These are phyloP conservation scores for Bergia puertoricense DNA, from an alignment of 92 coral and sea anemone genomes.

Conservation along the genomic window DNA sequence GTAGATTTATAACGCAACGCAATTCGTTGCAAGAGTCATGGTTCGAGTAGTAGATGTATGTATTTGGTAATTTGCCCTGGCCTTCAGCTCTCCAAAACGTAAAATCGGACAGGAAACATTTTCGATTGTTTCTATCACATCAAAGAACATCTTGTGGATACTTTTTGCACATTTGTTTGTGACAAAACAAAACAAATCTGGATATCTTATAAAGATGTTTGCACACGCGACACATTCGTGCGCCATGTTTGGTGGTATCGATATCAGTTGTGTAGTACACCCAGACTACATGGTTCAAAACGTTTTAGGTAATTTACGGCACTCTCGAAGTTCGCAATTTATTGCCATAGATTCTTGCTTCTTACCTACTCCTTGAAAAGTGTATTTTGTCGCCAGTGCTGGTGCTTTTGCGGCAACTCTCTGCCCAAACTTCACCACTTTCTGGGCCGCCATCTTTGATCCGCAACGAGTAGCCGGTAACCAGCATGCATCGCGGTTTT, in stretches of 20 bases:
- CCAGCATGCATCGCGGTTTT: slow-evolving; percentile 57
- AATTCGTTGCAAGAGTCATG: too few relatives aligned
- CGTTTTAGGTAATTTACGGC: not conserved
- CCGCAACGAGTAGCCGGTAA: slow-evolving; percentile 52
- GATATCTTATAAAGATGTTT: too few relatives aligned
- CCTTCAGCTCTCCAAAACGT: too few relatives aligned
- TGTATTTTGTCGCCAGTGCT: slow-evolving; percentile 80
- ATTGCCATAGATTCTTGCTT: not conserved
- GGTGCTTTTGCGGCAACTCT: slow-evolving; percentile 74
- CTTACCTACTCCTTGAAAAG: slow-evolving; percentile 88
- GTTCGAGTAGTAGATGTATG: not conserved
- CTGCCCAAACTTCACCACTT: slow-evolving; percentile 76
- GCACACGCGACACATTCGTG: not conserved
- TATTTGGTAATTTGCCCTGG: not conserved
- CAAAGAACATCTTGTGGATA: not conserved
- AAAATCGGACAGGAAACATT: too few relatives aligned
- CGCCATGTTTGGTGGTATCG: too few relatives aligned
- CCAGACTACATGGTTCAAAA: too few relatives aligned
- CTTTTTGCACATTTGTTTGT: too few relatives aligned
- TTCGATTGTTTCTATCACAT: not conserved
- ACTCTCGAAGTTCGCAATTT: not conserved
- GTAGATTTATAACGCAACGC: too few relatives aligned
- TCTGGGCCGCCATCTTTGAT: slow-evolving; percentile 98
- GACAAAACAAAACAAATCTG: not conserved
- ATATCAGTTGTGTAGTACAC: not conserved